Base-by-base conservation (phyloP, 2,888 invertebrate genomes). In the Cistogaster globosa region DNA sequence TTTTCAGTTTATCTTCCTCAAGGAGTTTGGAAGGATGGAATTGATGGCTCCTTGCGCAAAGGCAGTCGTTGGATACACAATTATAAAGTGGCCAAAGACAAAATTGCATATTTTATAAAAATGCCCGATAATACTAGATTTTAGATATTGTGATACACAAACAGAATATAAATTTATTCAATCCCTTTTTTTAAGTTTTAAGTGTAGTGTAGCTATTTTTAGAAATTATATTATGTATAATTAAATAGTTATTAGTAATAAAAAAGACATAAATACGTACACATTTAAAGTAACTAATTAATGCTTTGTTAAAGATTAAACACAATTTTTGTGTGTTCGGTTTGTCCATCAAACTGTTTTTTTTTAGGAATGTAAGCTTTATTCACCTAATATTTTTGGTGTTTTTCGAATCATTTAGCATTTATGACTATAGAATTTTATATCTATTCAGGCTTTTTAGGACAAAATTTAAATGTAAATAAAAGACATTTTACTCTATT, bases 21-120 rank as follows among this genome's bases (percentile, higher is more conserved):
- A 36, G 99, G 98, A 0, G 96, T 97, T 0, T 98, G 98, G 98
- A 96, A 96, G 90, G 98, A 98, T 90, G 97, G 97, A 16, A 96
- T 97, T 88, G 97, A 97, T 91, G 96, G 96, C 0, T 97, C 97
- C 32, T 93, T 96, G 57, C 94, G 97, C 48, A 97, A 97, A 89
- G 98, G 98, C 0, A 97, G 96, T 87, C 94, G 97, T 84, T 98
- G 97, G 98, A 96, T 98, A 90, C 97, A 97, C 90, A 96, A 96
- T 89, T 97, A 98, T 91, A 94, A 94, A 88, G 97, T 97, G 11
- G 95, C 96, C 12, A 94, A 95, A 74, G 95, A 97, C 88, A 95
- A 96, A 91, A 95, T 97, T 14, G 97, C 97, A 0, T 97, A 96
- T 92, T 97, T 97, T 91, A 94, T 96, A 16, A 95, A 96, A 90